Percentiles rank a stretch among this genome's conserved stretches.
These are phyloP conservation scores for Balearica regulorum DNA, from an alignment of 2,797 vertebrate genomes.

Conservation along the genomic window DNA sequence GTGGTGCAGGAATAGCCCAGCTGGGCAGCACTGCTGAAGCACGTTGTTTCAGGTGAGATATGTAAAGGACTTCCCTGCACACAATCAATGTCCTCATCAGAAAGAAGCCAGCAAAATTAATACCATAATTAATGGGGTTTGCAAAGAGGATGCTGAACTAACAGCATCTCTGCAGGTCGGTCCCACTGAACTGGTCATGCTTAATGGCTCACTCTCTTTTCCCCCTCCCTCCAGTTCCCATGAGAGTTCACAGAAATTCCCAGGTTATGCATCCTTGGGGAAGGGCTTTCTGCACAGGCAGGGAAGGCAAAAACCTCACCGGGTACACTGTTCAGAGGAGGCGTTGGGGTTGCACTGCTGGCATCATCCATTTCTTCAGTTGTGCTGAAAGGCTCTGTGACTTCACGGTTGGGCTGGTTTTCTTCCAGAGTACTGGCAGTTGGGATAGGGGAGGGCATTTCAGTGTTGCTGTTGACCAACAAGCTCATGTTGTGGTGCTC, in stretches of 20 bases:
- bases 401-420: not conserved
- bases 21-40: not conserved
- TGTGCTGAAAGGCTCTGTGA: not conserved
- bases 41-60: not conserved
- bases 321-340: not conserved
- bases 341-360: not conserved
- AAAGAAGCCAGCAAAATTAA: not conserved
- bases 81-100: not conserved
- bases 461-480: constrained; percentile 10
- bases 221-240: not conserved
- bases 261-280: not conserved
- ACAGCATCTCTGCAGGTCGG: not conserved
- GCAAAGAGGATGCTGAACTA: not conserved
- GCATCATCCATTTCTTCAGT: not conserved
- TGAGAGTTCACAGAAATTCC: not conserved
- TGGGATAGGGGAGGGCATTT: not conserved
- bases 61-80: not conserved
- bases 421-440: not conserved
- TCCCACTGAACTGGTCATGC: not conserved
- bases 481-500: not conserved
- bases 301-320: constrained; percentile 49
- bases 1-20: not conserved
- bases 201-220: not conserved
- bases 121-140: not conserved
- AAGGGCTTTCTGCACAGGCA: not conserved